Evolutionary conservation across 2,797 vertebrate genomes (phyloP).

Genomic region (Sphenodon punctatus): DNA sequence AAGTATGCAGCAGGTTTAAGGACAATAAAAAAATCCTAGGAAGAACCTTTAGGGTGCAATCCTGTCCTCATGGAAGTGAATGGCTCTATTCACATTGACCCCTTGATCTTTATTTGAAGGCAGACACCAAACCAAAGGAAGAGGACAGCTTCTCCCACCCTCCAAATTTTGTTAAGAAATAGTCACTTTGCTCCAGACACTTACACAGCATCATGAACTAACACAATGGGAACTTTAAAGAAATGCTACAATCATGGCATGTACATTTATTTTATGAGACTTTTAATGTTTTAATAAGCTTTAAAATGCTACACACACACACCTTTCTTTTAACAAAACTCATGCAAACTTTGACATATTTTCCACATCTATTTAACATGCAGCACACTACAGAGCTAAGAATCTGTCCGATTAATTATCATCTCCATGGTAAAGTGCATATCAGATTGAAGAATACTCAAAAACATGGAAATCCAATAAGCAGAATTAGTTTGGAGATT

Average conservation of each 20-base stretch:
- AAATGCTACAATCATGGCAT: neutral
- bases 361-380: neutral
- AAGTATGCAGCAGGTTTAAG: neutral
- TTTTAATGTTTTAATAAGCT: neutral
- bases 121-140: neutral
- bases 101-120: neutral
- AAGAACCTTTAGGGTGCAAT: too few relatives aligned
- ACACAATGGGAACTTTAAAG: neutral
- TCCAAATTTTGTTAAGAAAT: neutral
- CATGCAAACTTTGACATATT: neutral
- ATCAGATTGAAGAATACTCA: neutral
- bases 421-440: neutral
- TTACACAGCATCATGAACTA: neutral
- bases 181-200: neutral
- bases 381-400: neutral
- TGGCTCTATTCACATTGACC: too few relatives aligned
- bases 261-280: neutral
- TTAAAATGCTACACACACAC: neutral
- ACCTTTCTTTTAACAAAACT: neutral
- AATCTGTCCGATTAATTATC: neutral
- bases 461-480: neutral
- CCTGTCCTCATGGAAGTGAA: too few relatives aligned
- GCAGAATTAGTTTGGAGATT: too few relatives aligned
- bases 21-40: neutral
- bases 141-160: neutral